phyloP scores from a whole-genome alignment of 2,888 invertebrate genomes.

The Tribolium freemani region DNA sequence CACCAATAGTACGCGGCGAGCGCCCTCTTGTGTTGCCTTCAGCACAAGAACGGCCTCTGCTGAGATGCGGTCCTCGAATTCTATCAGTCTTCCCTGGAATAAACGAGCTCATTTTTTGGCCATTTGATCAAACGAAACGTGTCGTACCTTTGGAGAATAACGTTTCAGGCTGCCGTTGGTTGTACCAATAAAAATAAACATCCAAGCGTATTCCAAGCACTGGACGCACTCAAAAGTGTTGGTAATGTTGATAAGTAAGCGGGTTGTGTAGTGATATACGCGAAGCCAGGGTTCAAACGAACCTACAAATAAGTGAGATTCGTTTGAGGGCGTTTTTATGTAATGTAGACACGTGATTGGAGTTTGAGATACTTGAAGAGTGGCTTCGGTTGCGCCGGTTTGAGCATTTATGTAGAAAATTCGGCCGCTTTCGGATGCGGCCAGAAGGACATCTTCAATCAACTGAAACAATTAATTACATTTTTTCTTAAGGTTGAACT shows the following conservation, averaged over 20 bases:
- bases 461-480: background rate
- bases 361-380: slow-evolving; percentile 72
- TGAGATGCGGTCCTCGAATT: slow-evolving; percentile 68
- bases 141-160: slow-evolving; percentile 70
- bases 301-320: slow-evolving; percentile 72
- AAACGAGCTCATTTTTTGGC: background rate
- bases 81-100: slow-evolving; percentile 56
- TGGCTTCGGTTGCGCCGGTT: slow-evolving; percentile 67
- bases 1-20: slow-evolving; percentile 78
- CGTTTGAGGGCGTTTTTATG: slow-evolving; percentile 46
- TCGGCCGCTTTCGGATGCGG: slow-evolving; percentile 76
- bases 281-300: slow-evolving; percentile 75
- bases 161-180: slow-evolving; percentile 79
- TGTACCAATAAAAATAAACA: slow-evolving; percentile 80
- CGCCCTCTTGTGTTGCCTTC: slow-evolving; percentile 81
- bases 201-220: slow-evolving; percentile 83
- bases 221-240: slow-evolving; percentile 77
- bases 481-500: too few relatives aligned
- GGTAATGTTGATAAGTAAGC: slow-evolving; percentile 70
- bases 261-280: slow-evolving; percentile 73
- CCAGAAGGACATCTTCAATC: slow-evolving; percentile 73
- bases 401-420: slow-evolving; percentile 73
- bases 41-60: slow-evolving; percentile 78
- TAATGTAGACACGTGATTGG: slow-evolving; percentile 75
- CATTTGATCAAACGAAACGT: background rate